These are phyloP conservation scores for Calyptomena viridis DNA, from an alignment of 2,113 vertebrate species.

Conservation along the genomic window DNA sequence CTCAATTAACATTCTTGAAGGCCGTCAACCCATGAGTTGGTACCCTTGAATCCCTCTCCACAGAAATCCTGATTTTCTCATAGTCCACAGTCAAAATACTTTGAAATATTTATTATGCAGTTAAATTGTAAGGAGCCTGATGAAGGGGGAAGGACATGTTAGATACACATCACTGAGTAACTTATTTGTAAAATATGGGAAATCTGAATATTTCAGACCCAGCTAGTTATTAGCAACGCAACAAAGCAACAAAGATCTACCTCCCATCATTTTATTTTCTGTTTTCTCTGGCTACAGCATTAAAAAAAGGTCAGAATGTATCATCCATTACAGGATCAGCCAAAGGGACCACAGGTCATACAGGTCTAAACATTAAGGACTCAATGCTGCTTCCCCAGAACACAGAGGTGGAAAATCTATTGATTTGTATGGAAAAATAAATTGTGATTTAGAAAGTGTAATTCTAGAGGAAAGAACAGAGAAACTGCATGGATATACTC, in stretches of 20 bases:
- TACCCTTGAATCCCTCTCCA: not conserved
- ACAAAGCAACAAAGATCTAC: not conserved
- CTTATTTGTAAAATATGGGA: conserved; percentile 6
- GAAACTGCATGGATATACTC: not conserved
- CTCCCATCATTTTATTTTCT: not conserved
- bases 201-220: not conserved
- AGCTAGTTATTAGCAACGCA: not conserved
- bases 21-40: not conserved
- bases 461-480: not conserved
- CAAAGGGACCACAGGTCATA: not conserved
- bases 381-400: not conserved
- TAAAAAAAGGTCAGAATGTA: not conserved
- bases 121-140: not conserved
- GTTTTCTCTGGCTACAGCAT: not conserved
- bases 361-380: not conserved
- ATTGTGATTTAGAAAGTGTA: not conserved
- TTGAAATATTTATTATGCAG: not conserved
- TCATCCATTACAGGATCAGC: not conserved
- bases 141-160: not conserved
- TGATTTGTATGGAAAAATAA: not conserved
- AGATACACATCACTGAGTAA: not conserved
- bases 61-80: not conserved
- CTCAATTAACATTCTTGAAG: not conserved
- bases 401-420: not conserved
- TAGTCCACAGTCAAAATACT: not conserved